phyloP scores from a whole-genome alignment of 2,113 vertebrate species.

The Dromiciops gliroides region DNA sequence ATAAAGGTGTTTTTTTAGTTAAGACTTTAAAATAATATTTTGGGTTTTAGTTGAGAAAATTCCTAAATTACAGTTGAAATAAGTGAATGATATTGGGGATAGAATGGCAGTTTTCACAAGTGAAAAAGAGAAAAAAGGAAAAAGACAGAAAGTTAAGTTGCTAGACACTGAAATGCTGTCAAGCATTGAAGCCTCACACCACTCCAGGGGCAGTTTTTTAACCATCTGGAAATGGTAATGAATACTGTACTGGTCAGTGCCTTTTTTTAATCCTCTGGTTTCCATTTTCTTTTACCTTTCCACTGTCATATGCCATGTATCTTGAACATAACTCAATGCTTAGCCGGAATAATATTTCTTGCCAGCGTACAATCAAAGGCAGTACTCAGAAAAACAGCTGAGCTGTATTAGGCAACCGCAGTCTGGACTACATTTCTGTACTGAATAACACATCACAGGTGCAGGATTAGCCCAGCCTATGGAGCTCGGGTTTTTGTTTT shows the following conservation, averaged over 20 bases:
- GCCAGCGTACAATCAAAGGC: constrained; percentile 84
- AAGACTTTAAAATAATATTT: constrained; percentile 1
- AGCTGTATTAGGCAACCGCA: constrained; percentile 82
- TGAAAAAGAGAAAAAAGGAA: constrained; percentile 33
- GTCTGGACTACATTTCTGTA: constrained; percentile 78
- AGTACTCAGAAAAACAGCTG: constrained; percentile 84
- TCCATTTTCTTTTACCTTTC: constrained; percentile 78
- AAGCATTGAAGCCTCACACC: constrained; percentile 52
- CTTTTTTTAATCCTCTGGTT: constrained; percentile 66
- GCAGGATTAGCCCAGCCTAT: constrained; percentile 85
- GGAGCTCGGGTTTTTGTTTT: too few relatives aligned
- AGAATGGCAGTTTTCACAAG: constrained; percentile 3
- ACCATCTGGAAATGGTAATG: constrained; percentile 78
- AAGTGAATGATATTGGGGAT: background rate
- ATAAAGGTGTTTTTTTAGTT: constrained; percentile 21
- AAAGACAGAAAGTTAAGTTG: constrained; percentile 30
- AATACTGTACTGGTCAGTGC: constrained; percentile 58
- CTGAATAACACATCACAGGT: constrained; percentile 89
- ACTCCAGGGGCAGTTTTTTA: constrained; percentile 50
- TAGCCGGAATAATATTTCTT: constrained; percentile 74
- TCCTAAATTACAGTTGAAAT: constrained; percentile 43
- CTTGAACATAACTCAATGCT: constrained; percentile 63
- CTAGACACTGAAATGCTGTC: constrained; percentile 29
- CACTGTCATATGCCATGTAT: constrained; percentile 71
- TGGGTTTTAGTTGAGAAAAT: background rate